A percentile compares a stretch with the other conserved stretches of the same genome.
phyloP scores from a whole-genome alignment of 2,113 vertebrate genomes.

The Tragelaphus imberbis region DNA sequence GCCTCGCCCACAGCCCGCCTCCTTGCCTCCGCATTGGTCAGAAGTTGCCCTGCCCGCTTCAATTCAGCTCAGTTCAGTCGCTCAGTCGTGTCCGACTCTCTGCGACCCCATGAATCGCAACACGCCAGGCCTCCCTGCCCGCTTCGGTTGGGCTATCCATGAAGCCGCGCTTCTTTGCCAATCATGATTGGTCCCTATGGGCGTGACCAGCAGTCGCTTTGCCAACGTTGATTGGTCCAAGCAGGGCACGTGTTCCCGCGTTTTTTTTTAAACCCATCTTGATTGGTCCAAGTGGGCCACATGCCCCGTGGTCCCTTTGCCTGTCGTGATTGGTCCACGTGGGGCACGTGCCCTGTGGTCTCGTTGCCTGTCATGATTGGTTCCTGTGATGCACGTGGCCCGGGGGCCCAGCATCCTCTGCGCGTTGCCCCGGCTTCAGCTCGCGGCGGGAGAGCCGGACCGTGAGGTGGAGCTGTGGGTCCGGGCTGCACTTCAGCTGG shows the following conservation, averaged over 20 bases:
- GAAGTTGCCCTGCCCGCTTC: background rate
- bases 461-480: rapidly evolving
- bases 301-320: background rate
- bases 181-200: background rate
- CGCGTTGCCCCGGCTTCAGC: rapidly evolving
- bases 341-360: too few relatives aligned
- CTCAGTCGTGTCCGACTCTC: too few relatives aligned
- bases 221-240: background rate
- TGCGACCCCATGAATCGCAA: too few relatives aligned
- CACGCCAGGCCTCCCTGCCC: too few relatives aligned
- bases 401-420: background rate
- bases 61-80: too few relatives aligned
- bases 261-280: background rate
- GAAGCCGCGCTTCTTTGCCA: rapidly evolving
- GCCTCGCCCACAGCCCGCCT: background rate
- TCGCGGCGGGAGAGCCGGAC: rapidly evolving
- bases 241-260: rapidly evolving
- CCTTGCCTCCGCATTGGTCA: background rate
- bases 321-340: too few relatives aligned
- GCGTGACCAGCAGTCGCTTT: background rate
- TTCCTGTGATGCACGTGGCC: rapidly evolving
- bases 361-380: background rate
- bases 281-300: background rate
- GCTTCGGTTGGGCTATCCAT: background rate
- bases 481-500: rapidly evolving